Conservation (phyloP, 2,797 vertebrate species). For the Poecilia wingei region DNA sequence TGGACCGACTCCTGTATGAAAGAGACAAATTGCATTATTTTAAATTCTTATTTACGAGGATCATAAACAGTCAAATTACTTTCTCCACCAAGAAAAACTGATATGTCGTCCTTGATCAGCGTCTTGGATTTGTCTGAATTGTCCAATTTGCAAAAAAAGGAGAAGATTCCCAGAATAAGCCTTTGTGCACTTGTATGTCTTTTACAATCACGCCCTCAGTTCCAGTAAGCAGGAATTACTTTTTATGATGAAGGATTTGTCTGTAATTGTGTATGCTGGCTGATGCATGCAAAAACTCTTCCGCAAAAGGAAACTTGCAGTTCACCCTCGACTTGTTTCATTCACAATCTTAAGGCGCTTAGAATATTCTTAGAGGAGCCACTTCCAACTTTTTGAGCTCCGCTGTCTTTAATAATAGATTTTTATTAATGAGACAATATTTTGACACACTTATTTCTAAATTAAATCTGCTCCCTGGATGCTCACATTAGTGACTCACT, state of each 20-base stretch:
- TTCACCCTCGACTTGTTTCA: constrained; percentile 10
- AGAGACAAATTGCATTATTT: constrained; percentile 50
- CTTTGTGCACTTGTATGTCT: constrained; percentile 14
- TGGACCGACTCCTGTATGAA: constrained; percentile 28
- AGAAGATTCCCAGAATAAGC: constrained; percentile 57
- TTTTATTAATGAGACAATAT: neutral
- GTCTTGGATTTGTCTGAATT: constrained; percentile 43
- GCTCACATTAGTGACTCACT: neutral
- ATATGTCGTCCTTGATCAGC: constrained; percentile 33
- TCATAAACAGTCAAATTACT: constrained; percentile 22
- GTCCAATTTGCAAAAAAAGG: constrained; percentile 23
- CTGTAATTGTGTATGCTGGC: constrained; percentile 18
- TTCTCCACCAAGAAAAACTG: constrained; percentile 11
- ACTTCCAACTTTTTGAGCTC: neutral
- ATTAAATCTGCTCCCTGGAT: constrained; percentile 3
- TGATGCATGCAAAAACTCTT: neutral
- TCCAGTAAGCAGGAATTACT: constrained; percentile 57
- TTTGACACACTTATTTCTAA: neutral
- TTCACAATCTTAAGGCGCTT: constrained; percentile 14
- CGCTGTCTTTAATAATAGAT: neutral
- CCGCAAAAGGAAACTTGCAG: neutral
- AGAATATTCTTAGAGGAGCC: neutral
- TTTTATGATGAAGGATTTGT: constrained; percentile 39
- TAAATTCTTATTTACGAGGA: constrained; percentile 40
- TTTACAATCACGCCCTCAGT: constrained; percentile 8